A percentile compares a stretch with the other conserved stretches of the same genome.
Conservation (phyloP, 2,113 vertebrate species). For the Setophaga kirtlandii region DNA sequence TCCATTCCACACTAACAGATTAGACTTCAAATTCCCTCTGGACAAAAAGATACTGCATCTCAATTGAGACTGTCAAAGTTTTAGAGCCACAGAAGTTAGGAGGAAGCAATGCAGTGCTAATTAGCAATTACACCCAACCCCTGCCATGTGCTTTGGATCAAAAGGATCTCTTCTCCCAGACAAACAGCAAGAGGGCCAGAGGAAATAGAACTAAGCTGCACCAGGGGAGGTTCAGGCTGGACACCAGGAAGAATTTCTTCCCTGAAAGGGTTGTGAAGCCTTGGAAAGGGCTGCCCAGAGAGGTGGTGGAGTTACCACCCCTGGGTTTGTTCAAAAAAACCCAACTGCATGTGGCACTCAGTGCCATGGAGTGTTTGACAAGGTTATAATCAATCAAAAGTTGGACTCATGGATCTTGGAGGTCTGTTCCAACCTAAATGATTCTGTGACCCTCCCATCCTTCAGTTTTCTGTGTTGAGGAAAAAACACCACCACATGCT, state of each 20-base stretch:
- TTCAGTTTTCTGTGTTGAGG: not conserved
- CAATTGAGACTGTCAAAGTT: not conserved
- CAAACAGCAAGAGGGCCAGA: not conserved
- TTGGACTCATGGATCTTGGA: not conserved
- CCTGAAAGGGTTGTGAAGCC: not conserved
- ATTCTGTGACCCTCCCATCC: not conserved
- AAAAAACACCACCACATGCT: not conserved
- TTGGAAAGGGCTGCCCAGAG: not conserved
- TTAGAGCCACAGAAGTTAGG: not conserved
- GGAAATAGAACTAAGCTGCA: not conserved
- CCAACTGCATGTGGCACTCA: not conserved
- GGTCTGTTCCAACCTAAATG: not conserved
- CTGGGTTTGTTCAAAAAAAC: fast-evolving
- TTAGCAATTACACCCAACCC: not conserved
- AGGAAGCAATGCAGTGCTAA: not conserved
- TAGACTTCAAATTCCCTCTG: not conserved
- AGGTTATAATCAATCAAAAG: not conserved
- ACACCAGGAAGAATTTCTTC: not conserved
- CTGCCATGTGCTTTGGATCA: not conserved
- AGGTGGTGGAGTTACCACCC: not conserved
- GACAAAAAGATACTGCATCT: not conserved
- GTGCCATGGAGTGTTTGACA: not conserved
- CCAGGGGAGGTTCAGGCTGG: not conserved
- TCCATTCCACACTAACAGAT: not conserved
- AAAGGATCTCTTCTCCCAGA: not conserved